phyloP scores from a whole-genome alignment of 2,797 vertebrate genomes.

The Etheostoma perlongum region DNA sequence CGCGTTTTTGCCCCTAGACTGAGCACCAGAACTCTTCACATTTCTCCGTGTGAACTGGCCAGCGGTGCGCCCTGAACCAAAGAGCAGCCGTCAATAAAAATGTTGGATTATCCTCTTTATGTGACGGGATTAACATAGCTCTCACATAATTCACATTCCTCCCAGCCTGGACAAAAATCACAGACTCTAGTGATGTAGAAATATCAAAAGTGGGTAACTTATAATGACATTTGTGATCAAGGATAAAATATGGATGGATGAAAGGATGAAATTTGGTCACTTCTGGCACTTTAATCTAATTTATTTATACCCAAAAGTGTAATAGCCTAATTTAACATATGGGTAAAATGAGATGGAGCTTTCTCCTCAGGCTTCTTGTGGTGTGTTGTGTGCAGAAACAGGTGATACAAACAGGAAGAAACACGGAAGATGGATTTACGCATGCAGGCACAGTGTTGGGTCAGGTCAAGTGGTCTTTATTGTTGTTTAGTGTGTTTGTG shows the following conservation, averaged over 20 bases:
- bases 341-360: neutral
- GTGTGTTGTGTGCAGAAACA: constrained; percentile 8
- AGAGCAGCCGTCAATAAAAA: constrained; percentile 62
- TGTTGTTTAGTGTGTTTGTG: constrained; percentile 64
- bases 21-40: constrained; percentile 22
- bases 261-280: neutral
- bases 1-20: neutral
- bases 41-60: constrained; percentile 51
- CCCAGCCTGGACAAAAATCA: constrained; percentile 6
- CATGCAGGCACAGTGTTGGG: constrained; percentile 65
- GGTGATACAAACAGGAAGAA: neutral
- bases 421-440: constrained; percentile 39
- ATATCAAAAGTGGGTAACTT: neutral
- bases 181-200: neutral
- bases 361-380: neutral
- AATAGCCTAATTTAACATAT: neutral
- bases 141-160: constrained; percentile 70
- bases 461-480: constrained; percentile 89
- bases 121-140: constrained; percentile 74
- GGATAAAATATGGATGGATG: neutral
- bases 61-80: constrained; percentile 21
- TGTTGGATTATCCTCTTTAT: constrained; percentile 70
- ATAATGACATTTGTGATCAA: neutral
- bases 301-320: neutral
- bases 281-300: neutral